Evolutionary conservation across 2,113 vertebrate genomes (phyloP).

Genomic region (Forbesichthys papilliferus): DNA sequence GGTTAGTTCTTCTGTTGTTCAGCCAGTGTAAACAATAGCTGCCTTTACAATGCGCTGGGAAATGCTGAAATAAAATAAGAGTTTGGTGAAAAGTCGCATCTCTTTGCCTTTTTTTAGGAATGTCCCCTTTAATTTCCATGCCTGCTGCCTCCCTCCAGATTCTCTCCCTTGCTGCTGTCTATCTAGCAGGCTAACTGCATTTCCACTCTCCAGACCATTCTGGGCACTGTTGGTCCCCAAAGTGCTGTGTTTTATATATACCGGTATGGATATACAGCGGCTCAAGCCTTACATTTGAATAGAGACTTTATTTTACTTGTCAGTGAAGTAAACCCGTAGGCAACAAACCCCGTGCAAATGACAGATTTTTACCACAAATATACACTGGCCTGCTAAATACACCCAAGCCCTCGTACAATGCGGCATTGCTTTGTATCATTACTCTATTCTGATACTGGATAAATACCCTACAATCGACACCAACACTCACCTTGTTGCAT

Average conservation of each 20-base stretch:
- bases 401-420: conserved; percentile 22
- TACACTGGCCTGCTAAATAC: conserved; percentile 58
- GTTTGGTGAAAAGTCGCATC: conserved; percentile 15
- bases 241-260: conserved; percentile 58
- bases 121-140: conserved; percentile 69
- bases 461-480: background rate
- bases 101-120: conserved; percentile 28
- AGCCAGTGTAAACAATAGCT: conserved; percentile 28
- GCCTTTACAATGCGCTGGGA: conserved; percentile 22
- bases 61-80: conserved; percentile 36
- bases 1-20: conserved; percentile 21
- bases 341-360: background rate
- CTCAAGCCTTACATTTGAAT: conserved; percentile 9
- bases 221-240: conserved; percentile 54
- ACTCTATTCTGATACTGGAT: conserved; percentile 1
- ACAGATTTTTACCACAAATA: conserved; percentile 32
- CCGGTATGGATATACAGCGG: background rate
- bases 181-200: conserved; percentile 6
- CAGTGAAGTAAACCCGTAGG: background rate
- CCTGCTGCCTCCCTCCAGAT: conserved; percentile 5
- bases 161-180: conserved; percentile 36
- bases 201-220: conserved; percentile 22
- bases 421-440: conserved; percentile 18
- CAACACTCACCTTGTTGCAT: conserved; percentile 49
- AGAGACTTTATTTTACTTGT: background rate